Evolutionary conservation across 2,888 invertebrate species (phyloP).

Genomic region (Penaeus monodon): DNA sequence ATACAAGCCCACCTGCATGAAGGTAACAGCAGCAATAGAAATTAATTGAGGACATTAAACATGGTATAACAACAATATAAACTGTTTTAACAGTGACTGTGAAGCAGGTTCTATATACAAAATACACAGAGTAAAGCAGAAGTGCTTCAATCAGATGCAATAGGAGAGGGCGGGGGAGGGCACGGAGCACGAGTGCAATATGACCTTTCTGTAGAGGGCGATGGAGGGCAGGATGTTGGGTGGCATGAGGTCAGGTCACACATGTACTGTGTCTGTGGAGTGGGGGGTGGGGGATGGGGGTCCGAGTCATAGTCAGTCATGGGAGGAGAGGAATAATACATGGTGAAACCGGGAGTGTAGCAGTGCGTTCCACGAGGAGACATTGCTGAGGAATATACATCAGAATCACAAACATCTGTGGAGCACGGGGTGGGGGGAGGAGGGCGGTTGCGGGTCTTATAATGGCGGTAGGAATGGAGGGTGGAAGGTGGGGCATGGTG

Average conservation of each 20-base stretch:
- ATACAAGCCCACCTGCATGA: constrained; percentile 39
- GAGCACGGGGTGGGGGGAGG: constrained; percentile 96
- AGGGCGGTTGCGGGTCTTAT: constrained; percentile 78
- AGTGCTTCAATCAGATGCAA: constrained; percentile 52
- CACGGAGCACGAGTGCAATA: constrained; percentile 59
- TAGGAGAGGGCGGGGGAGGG: constrained; percentile 61
- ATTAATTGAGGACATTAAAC: constrained; percentile 46
- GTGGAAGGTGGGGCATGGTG: constrained; percentile 59
- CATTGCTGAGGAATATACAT: constrained; percentile 56
- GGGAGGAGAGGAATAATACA: constrained; percentile 60
- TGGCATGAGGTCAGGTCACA: constrained; percentile 59
- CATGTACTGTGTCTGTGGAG: constrained; percentile 53
- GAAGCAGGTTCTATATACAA: constrained; percentile 12
- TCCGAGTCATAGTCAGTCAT: constrained; percentile 63
- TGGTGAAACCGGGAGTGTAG: constrained; percentile 53
- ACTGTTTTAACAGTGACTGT: constrained; percentile 30
- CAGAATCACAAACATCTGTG: constrained; percentile 84
- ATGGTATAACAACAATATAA: constrained; percentile 49
- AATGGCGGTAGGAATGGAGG: constrained; percentile 78
- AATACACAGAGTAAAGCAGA: constrained; percentile 21
- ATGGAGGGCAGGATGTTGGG: constrained; percentile 57
- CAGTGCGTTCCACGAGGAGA: constrained; percentile 52
- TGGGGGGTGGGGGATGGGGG: constrained; percentile 60
- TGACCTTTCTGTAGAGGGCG: constrained; percentile 58
- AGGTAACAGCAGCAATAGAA: constrained; percentile 47